Evolutionary conservation across 2,113 vertebrate species (phyloP), one percentile per base, ranked within the genome.

Genomic region (Poeciliopsis prolifica): DNA sequence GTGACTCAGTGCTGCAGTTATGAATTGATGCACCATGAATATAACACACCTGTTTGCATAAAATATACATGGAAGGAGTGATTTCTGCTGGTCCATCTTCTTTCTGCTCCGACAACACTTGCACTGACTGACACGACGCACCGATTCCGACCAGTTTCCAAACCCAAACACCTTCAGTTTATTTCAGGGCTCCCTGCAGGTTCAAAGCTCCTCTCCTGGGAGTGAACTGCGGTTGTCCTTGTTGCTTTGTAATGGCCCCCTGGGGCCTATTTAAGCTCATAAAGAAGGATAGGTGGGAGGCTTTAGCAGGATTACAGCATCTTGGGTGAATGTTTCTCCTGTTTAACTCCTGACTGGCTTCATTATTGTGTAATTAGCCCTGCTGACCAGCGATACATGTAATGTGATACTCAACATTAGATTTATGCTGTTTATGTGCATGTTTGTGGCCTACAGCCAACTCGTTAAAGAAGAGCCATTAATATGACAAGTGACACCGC

Each of bases 201-300:
- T 2, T 3, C 7, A n/a, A 19, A 37, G 64, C 11, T 51, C 22
- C 30, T 68, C 88, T 83, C 72, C 51, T 15, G 82, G 76, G 85
- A 84, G 68, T 48, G 63, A 78, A 73, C 77, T 24, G 72, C 70
- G 70, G 79, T 86, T 14, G 29, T 86, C 85, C 84, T 84, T 51
- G 82, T 78, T 87, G 82, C 80, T 77, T 74, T 75, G 70, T 88
- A 88, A 88, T 81, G 74, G 79, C 61, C 88, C 88, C 79, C 75
- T 15, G 79, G 92, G 87, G 86, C 68, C 88, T 83, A 82, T 85
- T 90, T 86, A 80, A 88, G 86, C 89, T 89, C 87, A 90, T 86
- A 81, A 89, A 92, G 85, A 86, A 83, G 78, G 86, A 86, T 77
- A 77, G 68, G 79, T 78, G 88, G 75, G 61, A 15, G 85, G 83